Evolutionary conservation across 2,113 vertebrate genomes (phyloP).

Genomic region (Pica pica): DNA sequence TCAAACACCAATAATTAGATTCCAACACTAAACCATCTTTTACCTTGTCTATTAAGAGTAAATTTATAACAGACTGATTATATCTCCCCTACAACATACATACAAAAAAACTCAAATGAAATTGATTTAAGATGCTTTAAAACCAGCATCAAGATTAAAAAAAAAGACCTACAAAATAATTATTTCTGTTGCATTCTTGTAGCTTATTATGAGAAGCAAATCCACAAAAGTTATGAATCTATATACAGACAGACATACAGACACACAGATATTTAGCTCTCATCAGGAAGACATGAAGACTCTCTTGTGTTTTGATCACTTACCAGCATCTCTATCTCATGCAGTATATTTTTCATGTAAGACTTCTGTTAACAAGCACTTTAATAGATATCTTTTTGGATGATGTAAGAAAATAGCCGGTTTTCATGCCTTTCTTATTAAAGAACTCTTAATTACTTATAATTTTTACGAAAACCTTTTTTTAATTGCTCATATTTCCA

Average conservation of each 20-base stretch:
- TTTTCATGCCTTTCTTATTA: neutral
- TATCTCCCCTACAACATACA: neutral
- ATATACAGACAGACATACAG: neutral
- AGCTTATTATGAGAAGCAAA: neutral
- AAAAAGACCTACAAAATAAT: neutral
- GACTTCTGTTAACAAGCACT: neutral
- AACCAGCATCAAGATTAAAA: neutral
- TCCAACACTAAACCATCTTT: constrained; percentile 37
- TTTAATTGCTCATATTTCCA: neutral
- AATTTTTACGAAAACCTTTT: neutral
- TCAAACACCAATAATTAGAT: constrained; percentile 31
- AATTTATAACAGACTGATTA: constrained; percentile 52
- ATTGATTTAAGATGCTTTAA: constrained; percentile 25
- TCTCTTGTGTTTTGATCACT: neutral
- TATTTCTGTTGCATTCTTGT: neutral
- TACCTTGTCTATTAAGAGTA: constrained; percentile 39
- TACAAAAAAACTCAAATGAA: constrained; percentile 36
- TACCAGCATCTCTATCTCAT: neutral
- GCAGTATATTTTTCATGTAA: neutral
- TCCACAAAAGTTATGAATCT: neutral
- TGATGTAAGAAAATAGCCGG: neutral
- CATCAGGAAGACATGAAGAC: neutral
- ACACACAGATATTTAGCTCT: neutral
- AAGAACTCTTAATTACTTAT: neutral
- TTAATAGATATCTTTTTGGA: neutral